Base-by-base conservation (phyloP, 2,888 invertebrate species). In the Cantharis rufa region DNA sequence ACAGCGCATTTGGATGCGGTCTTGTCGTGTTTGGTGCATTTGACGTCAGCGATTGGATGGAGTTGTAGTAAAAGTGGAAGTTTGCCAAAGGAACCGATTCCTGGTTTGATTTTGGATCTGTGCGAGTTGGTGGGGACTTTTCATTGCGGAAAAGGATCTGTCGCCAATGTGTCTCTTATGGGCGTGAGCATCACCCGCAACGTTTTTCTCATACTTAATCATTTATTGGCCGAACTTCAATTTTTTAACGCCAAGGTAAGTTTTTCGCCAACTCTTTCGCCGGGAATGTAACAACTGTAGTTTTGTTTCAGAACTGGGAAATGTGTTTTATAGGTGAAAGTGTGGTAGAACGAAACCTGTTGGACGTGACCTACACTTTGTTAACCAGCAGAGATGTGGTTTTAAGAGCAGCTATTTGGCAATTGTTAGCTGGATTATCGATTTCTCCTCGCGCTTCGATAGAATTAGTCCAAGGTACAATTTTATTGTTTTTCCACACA, bases 101-200 rank as follows among this genome's bases (percentile, higher is more conserved):
- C 86, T 15, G 86, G 87, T 15, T 83, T 90, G 62, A 87, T 89
- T 27, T 87, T 87, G 32, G 86, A 87, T 27, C 83, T 90, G 10
- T 89, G 89, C 76, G 90, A 91, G 81, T 82, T 91, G 10, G 86
- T 91, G 9, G 86, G 88, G 15, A 89, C 90, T 0, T 91, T 91
- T 82, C 90, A 91, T 80, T 87, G 87, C 75, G 87, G 87, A 1
- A 88, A 88, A 82, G 90, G 90, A 1, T 80, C 84, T 0, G 87
- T 89, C n/a, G 90, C 90, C 1, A 86, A 88, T 1, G 86, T 88
- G 62, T 90, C 90, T 62, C 89, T 90, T 62, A 91, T 91, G 91
- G 91, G 91, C 1, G 83, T 91, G 10, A 90, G 90, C 32, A 90
- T 91, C 78, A 91, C 90, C 0, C 86, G 90, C 79, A 88, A 90